Evolutionary conservation across 2,797 vertebrate species (phyloP), one percentile per base, ranked within the genome.

Genomic region (Channa striata): DNA sequence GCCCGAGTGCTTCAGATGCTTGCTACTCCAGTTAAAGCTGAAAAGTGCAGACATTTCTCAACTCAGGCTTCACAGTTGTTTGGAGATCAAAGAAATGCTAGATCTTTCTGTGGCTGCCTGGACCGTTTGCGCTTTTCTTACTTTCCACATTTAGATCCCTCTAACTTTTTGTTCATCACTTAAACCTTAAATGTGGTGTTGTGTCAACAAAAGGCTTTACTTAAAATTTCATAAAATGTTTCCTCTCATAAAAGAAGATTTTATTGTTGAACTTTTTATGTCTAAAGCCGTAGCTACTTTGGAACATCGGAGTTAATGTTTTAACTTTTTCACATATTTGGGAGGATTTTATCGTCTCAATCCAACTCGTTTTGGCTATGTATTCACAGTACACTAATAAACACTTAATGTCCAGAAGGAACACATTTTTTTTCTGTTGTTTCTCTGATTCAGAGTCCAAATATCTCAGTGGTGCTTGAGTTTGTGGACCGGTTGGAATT

Each of bases 1-100:
- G 1, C 0, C 56, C 42, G 21, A 62, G 53, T 40, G 20, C 21
- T 71, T 47, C 33, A 1, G 70, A 74, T 61, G 51, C 61, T 43
- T 61, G 51, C 61, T 43, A 1, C 6, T 56, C 72, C 76, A 69
- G 60, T 56, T 48, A 44, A 50, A 83, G 57, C 81, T 43, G 19
- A 61, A 60, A 67, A 46, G 58, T 47, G 46, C 74, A 59, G 60
- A 72, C 62, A 46, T 75, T 88, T 37, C 81, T 68, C 77, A 82
- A 87, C 70, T 61, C 82, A 81, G 72, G 80, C 39, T 0, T 17
- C 60, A 56, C 59, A 23, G 50, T 52, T 39, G 68, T 62, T 40
- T 51, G n/a, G 63, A 81, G 79, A 85, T 86, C 65, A 86, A 84
- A 81, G 64, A 57, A 61, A 64, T 2, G 16, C 44, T 4, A 8